phyloP scores from a whole-genome alignment of 2,888 invertebrate genomes.

The Mesochorus sp. region DNA sequence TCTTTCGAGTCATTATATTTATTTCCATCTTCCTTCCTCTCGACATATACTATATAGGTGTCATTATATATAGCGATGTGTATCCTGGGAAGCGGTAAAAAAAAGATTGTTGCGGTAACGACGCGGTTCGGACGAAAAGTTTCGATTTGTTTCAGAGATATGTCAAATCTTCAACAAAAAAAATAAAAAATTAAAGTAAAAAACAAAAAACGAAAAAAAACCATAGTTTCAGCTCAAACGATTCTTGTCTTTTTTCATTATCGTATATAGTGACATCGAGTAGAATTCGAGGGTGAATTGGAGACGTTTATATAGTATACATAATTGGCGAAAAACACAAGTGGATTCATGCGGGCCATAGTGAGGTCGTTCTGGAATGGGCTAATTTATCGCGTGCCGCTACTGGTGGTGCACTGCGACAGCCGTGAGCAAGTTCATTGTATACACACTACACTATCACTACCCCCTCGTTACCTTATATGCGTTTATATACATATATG shows the following conservation, averaged over 20 bases:
- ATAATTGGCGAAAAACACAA: constrained; percentile 54
- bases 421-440: constrained; percentile 38
- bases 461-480: constrained; percentile 18
- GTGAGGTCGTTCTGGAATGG: constrained; percentile 3
- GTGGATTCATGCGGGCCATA: constrained; percentile 52
- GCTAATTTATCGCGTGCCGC: constrained; percentile 59
- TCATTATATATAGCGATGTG: constrained; percentile 39
- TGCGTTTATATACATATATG: constrained; percentile 1
- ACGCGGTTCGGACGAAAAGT: background rate
- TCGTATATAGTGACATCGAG: background rate
- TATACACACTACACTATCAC: constrained; percentile 24
- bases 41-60: no score
- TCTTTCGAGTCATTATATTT: constrained; percentile 13
- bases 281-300: background rate
- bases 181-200: no score
- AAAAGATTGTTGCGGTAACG: constrained; percentile 26
- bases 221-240: no score
- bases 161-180: no score
- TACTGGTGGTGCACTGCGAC: constrained; percentile 33
- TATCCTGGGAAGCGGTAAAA: constrained; percentile 33
- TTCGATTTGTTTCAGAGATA: background rate
- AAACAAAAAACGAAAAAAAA: no score
- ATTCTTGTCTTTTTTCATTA: background rate
- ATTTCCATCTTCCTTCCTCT: constrained; percentile 23
- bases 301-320: constrained; percentile 14